Base-by-base conservation (phyloP, 2,797 vertebrate genomes). In the Anabacerthia variegaticeps region DNA sequence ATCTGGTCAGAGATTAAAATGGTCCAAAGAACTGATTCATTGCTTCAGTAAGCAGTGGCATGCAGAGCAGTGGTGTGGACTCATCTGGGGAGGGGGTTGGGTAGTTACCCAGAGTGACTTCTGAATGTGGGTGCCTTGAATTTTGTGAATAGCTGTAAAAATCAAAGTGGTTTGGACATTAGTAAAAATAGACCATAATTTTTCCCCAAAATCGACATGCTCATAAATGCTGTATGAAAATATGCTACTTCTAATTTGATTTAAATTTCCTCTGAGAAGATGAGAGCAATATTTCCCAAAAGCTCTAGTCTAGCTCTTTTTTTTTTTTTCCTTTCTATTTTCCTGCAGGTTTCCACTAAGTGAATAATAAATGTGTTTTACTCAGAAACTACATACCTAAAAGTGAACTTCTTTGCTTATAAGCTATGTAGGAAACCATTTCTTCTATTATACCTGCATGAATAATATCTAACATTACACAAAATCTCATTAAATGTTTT, bases 321-420 rank as follows among this genome's bases (percentile, higher is more conserved):
- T 14, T 59, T 26, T 49, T 49, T 68, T 51, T 46, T 13, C 2
- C 26, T 55, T 87, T 88, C 54, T 89, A 13, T 93, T 91, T 95
- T 86, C 66, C 74, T 96, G 88, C 65, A 92, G 65, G 41, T 95
- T 96, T 94, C 28, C 66, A 65, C 80, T 89, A 69, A 85, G 65
- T 89, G 95, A 95, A 90, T 94, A 94, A 95, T 92, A 96, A 94
- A 96, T 91, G 74, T 92, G 86, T 84, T 96, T 96, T 96, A 71
- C 75, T 93, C 78, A 81, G 67, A 95, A 95, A 96, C 92, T 92
- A 59, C 89, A 93, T 85, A 76, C 68, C 85, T 94, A 88, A n/a
- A 81, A 94, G 62, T 90, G 82, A 96, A 89, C 66, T 88, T 80
- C 52, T 73, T 85, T 75, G n/a, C 55, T 84, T 91, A 67, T 85